These are phyloP conservation scores for Danionella dracula DNA, from an alignment of 2,797 vertebrate genomes.

Conservation along the genomic window DNA sequence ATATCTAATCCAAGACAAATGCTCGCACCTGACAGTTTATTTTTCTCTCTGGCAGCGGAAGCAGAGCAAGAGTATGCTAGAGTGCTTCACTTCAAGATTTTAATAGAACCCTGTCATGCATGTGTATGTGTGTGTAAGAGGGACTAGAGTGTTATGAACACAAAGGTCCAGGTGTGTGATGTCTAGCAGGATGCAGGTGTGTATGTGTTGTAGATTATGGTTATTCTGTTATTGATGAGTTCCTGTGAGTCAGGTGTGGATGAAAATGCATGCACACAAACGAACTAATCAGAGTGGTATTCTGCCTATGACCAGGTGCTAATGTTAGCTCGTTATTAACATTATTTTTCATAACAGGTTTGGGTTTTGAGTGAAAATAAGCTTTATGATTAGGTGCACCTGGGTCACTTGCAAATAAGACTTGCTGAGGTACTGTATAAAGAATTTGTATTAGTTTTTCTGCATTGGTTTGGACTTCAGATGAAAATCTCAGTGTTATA, in stretches of 20 bases:
- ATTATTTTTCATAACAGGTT: constrained; percentile 48
- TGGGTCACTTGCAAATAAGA: constrained; percentile 43
- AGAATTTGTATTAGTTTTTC: neutral
- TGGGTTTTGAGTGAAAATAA: constrained; percentile 39
- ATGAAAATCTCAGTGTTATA: too few species aligned
- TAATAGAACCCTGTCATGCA: neutral
- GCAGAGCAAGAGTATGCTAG: neutral
- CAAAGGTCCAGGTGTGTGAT: constrained; percentile 31
- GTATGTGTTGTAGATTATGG: constrained; percentile 32
- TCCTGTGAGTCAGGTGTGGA: constrained; percentile 76
- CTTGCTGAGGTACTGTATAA: neutral
- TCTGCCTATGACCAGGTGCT: constrained; percentile 80
- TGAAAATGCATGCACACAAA: neutral
- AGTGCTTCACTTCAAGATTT: constrained; percentile 15
- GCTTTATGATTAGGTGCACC: constrained; percentile 41
- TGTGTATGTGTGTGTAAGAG: constrained; percentile 3
- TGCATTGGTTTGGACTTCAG: too few species aligned
- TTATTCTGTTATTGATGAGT: constrained; percentile 33
- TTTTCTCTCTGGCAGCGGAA: neutral
- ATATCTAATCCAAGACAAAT: neutral
- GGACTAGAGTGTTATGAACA: constrained; percentile 18
- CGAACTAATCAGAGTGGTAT: constrained; percentile 59
- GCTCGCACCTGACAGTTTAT: constrained; percentile 15
- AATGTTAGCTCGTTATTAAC: constrained; percentile 61
- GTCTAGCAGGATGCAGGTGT: constrained; percentile 41